Conservation (phyloP, 2,888 invertebrate species). For the Dasysyrphus tricinctus region DNA sequence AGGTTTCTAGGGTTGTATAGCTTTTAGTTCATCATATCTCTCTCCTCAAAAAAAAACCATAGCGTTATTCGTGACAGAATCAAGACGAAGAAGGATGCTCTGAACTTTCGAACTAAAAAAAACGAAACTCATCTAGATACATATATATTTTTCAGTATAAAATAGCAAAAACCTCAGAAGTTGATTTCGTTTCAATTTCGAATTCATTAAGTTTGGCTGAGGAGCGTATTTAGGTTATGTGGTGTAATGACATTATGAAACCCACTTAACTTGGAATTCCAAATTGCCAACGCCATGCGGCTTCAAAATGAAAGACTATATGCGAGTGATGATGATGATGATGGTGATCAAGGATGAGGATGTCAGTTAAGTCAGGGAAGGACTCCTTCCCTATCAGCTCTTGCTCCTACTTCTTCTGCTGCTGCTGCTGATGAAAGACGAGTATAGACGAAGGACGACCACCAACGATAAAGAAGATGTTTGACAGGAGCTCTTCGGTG, state of each 20-base stretch:
- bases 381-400: not conserved
- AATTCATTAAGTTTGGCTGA: conserved; percentile 75
- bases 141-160: conserved; percentile 25
- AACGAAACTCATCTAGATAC: conserved; percentile 22
- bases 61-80: conserved; percentile 55
- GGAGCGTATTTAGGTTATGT: conserved; percentile 75
- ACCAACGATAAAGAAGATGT: not conserved
- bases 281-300: conserved; percentile 69
- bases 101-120: not conserved
- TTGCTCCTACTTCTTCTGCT: not conserved
- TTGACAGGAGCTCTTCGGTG: conserved; percentile 24
- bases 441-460: conserved; percentile 10
- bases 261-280: conserved; percentile 71
- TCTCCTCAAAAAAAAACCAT: conserved; percentile 35
- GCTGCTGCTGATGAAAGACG: conserved; percentile 38
- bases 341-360: conserved; percentile 49
- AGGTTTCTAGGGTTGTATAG: not conserved
- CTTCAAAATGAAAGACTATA: conserved; percentile 20
- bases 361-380: conserved; percentile 59
- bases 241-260: conserved; percentile 75
- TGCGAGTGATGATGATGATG: conserved; percentile 36
- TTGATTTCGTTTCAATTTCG: conserved; percentile 75
- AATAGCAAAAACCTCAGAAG: conserved; percentile 75
- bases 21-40: not conserved
- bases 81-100: conserved; percentile 42